A percentile compares a stretch with the other conserved stretches of the same genome.
Conservation (phyloP, 2,113 vertebrate genomes). For the Cinclus mexicanus region DNA sequence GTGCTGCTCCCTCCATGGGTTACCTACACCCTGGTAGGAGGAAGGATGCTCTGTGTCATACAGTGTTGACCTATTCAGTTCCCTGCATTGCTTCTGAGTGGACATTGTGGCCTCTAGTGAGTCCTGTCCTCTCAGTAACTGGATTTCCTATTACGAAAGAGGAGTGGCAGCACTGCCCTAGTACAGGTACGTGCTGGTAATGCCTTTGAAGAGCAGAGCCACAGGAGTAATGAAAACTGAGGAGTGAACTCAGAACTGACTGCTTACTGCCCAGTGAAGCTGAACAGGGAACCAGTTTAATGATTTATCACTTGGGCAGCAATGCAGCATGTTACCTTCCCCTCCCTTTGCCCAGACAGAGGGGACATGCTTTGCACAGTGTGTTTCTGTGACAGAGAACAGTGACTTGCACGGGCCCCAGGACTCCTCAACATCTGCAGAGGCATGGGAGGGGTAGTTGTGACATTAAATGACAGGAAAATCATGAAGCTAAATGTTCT, state of each 20-base stretch:
- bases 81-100: not conserved
- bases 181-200: not conserved
- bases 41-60: not conserved
- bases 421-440: not conserved
- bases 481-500: not conserved
- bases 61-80: not conserved
- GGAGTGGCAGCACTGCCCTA: not conserved
- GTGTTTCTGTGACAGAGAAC: not conserved
- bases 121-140: not conserved
- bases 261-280: not conserved
- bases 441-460: not conserved
- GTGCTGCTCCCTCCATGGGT: not conserved
- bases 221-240: not conserved
- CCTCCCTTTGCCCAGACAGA: not conserved
- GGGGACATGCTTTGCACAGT: fast-evolving
- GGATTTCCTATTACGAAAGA: not conserved
- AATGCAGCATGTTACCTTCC: fast-evolving
- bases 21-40: not conserved
- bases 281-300: not conserved
- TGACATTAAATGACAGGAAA: not conserved
- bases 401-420: not conserved
- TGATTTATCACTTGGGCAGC: not conserved
- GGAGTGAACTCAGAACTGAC: not conserved
- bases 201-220: not conserved
- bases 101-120: not conserved